Conservation (phyloP, 2,113 vertebrate species). For the Crocuta crocuta region DNA sequence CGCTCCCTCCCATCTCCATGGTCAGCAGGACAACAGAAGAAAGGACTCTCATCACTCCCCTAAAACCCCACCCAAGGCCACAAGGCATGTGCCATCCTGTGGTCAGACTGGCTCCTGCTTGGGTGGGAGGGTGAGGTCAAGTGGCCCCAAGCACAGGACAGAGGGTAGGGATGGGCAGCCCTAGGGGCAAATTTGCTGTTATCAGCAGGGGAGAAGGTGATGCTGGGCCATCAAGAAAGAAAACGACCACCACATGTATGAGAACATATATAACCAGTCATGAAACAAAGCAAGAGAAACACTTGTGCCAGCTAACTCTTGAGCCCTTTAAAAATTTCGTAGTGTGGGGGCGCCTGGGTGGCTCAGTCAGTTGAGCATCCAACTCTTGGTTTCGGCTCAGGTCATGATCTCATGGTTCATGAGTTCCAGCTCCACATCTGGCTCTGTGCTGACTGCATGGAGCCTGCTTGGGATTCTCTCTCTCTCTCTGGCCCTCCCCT, state of each 20-base stretch:
- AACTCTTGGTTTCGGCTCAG: too few species aligned
- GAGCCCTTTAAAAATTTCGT: not conserved
- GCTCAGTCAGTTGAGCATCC: too few species aligned
- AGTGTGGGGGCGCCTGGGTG: too few species aligned
- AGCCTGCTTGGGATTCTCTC: too few species aligned
- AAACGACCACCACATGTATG: not conserved
- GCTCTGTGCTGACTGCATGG: too few species aligned
- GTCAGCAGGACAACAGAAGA: not conserved
- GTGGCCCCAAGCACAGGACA: not conserved
- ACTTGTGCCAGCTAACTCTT: not conserved
- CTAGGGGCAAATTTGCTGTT: not conserved
- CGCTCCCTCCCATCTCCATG: not conserved
- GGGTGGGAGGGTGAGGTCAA: not conserved
- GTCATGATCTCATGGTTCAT: too few species aligned
- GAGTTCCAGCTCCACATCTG: too few species aligned
- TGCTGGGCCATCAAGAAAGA: not conserved
- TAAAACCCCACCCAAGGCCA: not conserved
- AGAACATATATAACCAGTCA: not conserved
- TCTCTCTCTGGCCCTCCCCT: too few species aligned
- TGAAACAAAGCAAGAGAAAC: not conserved
- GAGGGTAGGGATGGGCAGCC: fast-evolving
- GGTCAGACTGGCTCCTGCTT: not conserved
- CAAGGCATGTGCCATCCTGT: not conserved
- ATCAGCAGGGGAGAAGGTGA: not conserved
- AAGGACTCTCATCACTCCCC: not conserved